These are phyloP conservation scores for Bombus waltoni DNA, from an alignment of 1,140 invertebrate genomes.

Conservation along the genomic window DNA sequence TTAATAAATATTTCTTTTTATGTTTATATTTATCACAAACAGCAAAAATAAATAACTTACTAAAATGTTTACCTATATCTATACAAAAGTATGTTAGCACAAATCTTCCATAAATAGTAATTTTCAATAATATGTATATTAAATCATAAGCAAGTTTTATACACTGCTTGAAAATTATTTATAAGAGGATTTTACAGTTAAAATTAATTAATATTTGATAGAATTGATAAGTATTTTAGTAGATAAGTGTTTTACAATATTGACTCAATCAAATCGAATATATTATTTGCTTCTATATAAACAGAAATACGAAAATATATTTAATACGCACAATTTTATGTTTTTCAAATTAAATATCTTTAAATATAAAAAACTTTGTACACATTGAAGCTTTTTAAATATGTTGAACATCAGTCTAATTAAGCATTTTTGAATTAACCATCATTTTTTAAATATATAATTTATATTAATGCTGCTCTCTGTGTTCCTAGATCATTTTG, in stretches of 20 bases:
- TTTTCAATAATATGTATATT: background rate
- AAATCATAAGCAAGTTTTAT: background rate
- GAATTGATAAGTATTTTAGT: background rate
- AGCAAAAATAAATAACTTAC: background rate
- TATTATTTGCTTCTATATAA: background rate
- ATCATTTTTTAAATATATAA: conserved; percentile 8
- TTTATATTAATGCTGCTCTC: conserved; percentile 9
- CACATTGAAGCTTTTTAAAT: conserved; percentile 20
- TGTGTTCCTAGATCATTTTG: conserved; percentile 36
- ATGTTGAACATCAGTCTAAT: conserved; percentile 11
- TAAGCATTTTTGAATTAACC: background rate
- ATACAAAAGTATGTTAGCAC: background rate
- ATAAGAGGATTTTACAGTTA: background rate
- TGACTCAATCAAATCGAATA: background rate
- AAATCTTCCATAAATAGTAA: background rate
- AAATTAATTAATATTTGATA: background rate
- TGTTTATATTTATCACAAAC: background rate
- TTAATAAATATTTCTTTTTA: background rate
- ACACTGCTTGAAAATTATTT: background rate
- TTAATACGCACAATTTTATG: background rate
- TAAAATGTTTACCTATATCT: background rate
- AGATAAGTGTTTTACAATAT: background rate
- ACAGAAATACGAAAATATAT: background rate
- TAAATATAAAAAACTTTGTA: background rate
- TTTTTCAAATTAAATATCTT: background rate